Conservation (phyloP, 2,888 invertebrate species). For the Ochropacha duplaris region DNA sequence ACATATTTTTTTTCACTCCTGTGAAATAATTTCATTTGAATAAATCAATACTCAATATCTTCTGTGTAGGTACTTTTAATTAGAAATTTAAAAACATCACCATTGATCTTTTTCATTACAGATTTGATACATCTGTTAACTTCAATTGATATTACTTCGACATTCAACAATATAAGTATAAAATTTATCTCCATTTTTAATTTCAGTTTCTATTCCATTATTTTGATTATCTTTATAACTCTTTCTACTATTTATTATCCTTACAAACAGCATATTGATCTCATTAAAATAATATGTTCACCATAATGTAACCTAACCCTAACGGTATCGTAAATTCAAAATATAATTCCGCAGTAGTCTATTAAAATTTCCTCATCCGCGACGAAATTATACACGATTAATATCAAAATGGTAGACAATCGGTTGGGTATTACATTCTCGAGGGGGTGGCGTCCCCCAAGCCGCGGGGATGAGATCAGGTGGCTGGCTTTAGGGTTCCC, state of each 20-base stretch:
- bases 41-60: too few species aligned
- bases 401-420: conserved; percentile 43
- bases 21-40: too few species aligned
- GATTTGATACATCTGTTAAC: too few species aligned
- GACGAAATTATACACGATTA: conserved; percentile 61
- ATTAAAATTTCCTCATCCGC: conserved; percentile 46
- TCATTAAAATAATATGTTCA: neutral
- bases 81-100: too few species aligned
- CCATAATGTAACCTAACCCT: conserved; percentile 9
- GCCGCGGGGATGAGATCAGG: conserved; percentile 42
- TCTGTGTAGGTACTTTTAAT: too few species aligned
- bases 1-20: too few species aligned
- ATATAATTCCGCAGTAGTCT: conserved; percentile 33
- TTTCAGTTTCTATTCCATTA: too few species aligned
- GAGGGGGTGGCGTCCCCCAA: conserved; percentile 22
- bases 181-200: too few species aligned
- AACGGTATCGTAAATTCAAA: conserved; percentile 21
- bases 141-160: too few species aligned
- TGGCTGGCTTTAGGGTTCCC: conserved; percentile 34
- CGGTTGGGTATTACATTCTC: conserved; percentile 31
- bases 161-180: too few species aligned
- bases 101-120: too few species aligned
- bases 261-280: neutral
- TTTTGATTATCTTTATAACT: too few species aligned
- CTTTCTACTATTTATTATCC: neutral